Evolutionary conservation across 2,113 vertebrate species (phyloP).

Genomic region (Siphamia tubifer): DNA sequence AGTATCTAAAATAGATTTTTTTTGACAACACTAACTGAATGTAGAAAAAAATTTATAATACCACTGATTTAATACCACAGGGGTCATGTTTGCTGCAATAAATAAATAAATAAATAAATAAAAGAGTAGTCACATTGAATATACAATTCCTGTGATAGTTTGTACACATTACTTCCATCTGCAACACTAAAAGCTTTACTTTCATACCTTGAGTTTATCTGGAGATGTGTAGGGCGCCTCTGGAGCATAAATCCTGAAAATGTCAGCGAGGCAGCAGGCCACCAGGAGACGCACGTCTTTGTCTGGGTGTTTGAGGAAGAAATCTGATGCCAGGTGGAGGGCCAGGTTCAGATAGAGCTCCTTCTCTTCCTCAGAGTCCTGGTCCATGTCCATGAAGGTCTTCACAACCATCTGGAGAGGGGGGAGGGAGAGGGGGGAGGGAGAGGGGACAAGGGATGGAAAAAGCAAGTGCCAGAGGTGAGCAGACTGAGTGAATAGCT

Average conservation of each 20-base stretch:
- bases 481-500: not conserved
- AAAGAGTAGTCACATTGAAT: no score
- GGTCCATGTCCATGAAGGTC: conserved; percentile 99
- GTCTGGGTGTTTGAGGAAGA: conserved; percentile 98
- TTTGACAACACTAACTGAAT: no score
- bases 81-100: no score
- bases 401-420: conserved; percentile 95
- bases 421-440: not conserved
- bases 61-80: no score
- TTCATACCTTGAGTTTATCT: conserved; percentile 93
- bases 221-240: conserved; percentile 98
- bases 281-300: conserved; percentile 97
- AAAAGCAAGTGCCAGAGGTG: not conserved
- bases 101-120: no score
- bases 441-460: not conserved
- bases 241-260: conserved; percentile 98
- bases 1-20: no score
- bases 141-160: no score
- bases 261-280: conserved; percentile 97
- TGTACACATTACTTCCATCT: no score
- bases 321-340: conserved; percentile 96
- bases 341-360: conserved; percentile 96
- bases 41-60: no score
- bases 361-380: conserved; percentile 99
- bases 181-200: not conserved